Conservation (phyloP, 1,140 invertebrate species). For the Nomia melanderi region DNA sequence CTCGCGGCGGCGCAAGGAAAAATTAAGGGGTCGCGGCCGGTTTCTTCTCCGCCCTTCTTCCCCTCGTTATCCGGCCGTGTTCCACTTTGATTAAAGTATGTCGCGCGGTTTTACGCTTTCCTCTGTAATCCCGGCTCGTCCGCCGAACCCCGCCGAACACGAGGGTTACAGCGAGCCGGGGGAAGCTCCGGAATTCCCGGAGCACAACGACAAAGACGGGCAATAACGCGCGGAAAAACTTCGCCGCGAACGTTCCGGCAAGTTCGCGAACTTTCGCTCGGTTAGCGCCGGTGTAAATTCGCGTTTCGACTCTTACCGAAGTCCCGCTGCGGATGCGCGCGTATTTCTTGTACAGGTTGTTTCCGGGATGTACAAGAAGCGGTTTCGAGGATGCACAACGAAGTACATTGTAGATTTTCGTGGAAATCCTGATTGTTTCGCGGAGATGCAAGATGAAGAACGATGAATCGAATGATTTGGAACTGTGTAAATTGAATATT, state of each 20-base stretch:
- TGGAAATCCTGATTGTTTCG: too few species aligned
- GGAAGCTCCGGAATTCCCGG: background rate
- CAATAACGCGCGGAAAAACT: background rate
- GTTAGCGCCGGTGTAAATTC: too few species aligned
- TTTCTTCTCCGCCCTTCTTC: background rate
- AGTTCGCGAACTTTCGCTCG: too few species aligned
- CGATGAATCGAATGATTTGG: too few species aligned
- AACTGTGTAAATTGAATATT: too few species aligned
- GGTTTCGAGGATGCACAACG: too few species aligned
- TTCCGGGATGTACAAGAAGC: too few species aligned
- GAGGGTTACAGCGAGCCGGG: background rate
- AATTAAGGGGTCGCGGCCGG: slow-evolving; percentile 51
- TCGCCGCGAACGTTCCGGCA: background rate
- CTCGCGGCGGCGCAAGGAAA: slow-evolving; percentile 60
- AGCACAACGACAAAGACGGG: background rate
- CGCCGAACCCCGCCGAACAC: background rate
- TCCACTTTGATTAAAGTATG: slow-evolving; percentile 65
- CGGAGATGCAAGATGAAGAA: too few species aligned
- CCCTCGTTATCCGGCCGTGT: background rate
- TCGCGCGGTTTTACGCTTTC: slow-evolving; percentile 55
- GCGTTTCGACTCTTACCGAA: too few species aligned
- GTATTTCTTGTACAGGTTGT: too few species aligned
- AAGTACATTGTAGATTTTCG: too few species aligned
- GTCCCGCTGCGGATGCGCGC: too few species aligned
- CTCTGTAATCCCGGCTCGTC: background rate